Evolutionary conservation across 2,888 invertebrate species (phyloP).

Genomic region (Sialis lutaria): DNA sequence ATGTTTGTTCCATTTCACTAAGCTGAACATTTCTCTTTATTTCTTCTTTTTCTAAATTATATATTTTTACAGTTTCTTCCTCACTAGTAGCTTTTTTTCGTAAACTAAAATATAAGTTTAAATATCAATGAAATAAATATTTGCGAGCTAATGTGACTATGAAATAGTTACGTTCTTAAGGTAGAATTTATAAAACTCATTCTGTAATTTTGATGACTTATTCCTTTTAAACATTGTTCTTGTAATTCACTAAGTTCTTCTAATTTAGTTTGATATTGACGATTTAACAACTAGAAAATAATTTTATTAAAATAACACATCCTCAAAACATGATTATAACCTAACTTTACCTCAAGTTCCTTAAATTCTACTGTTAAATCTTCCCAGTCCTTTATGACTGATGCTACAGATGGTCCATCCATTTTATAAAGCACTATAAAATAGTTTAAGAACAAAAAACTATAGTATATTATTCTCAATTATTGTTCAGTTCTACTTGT

Average conservation of each 20-base stretch:
- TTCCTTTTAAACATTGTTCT: constrained; percentile 71
- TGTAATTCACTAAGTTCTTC: constrained; percentile 73
- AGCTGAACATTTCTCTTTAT: constrained; percentile 70
- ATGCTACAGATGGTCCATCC: constrained; percentile 39
- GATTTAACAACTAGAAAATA: constrained; percentile 48
- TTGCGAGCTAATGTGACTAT: too few species aligned
- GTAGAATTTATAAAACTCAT: constrained; percentile 64
- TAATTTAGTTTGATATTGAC: constrained; percentile 67
- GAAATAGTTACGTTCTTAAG: constrained; percentile 54
- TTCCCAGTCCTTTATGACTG: constrained; percentile 56
- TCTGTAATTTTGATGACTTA: constrained; percentile 83
- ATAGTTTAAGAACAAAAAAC: too few species aligned
- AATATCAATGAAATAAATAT: background rate
- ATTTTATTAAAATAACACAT: constrained; percentile 7
- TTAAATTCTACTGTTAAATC: constrained; percentile 64
- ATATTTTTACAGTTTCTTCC: constrained; percentile 35
- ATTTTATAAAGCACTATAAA: constrained; percentile 17
- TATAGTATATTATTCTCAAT: too few species aligned
- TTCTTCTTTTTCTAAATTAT: constrained; percentile 57
- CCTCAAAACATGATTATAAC: constrained; percentile 6
- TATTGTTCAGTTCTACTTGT: too few species aligned
- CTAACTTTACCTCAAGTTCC: constrained; percentile 51
- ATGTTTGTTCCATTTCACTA: constrained; percentile 79
- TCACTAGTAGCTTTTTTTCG: constrained; percentile 19
- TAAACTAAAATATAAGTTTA: constrained; percentile 10